Base-by-base conservation (phyloP, 2,113 vertebrate genomes). In the Manacus vitellinus region DNA sequence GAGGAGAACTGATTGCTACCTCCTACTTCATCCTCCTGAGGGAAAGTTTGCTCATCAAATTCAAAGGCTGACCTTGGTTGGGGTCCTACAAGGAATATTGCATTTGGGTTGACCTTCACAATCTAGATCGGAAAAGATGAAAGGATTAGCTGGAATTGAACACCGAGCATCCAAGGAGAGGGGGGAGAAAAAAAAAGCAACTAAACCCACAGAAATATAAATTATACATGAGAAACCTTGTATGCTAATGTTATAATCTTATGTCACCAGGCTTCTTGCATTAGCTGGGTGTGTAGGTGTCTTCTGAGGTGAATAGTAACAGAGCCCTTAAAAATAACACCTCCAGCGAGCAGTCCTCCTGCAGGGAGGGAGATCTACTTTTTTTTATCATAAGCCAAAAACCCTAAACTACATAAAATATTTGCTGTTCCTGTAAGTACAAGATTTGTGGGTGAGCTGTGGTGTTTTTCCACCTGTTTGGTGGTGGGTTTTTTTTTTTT, bases 111-210 rank as follows among this genome's bases (percentile, higher is more conserved):
- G 90, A 95, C 94, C 76, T 96, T 95, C 85, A 63, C 49, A n/a
- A 85, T 88, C 24, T 55, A 95, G 92, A 93, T 47, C 62, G 84
- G 81, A 79, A 84, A 81, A 97, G 94, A 96, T 96, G 91, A 97
- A 97, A 97, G 92, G 77, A 97, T 96, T 96, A 96, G 55, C 74
- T 95, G 94, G 95, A 97, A 96, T 61, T 94, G 91, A 97, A 90
- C 79, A 68, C 71, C 63, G 88, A 25, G 84, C 55, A 17, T 96
- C 81, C 87, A 67, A 82, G 67, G 68, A 92, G 70, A 61, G 83
- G 70, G 65, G 83, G 71, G 4, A 13, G 6, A 8, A 24, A 28
- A 52, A 58, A 46, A 73, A 80, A 94, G 71, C 54, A 97, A 46
- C 91, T 95, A 82, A 93, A 97, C 80, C 16, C 94, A 59, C 25